Conservation (phyloP, 2,888 invertebrate genomes). For the Choristoneura rosaceana region DNA sequence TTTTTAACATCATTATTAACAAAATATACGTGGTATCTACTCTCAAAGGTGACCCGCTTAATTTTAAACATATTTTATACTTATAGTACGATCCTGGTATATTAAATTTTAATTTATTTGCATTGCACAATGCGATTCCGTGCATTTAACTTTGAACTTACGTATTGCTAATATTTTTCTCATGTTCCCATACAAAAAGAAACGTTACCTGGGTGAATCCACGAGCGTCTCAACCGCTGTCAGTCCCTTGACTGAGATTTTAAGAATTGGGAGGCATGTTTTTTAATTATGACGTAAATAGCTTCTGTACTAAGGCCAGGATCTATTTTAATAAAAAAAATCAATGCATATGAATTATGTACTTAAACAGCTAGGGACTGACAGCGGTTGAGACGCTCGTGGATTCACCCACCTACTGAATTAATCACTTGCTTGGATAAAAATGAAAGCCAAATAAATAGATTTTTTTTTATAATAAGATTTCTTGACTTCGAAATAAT, state of each 20-base stretch:
- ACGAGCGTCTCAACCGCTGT: no score
- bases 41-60: background rate
- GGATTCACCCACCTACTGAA: no score
- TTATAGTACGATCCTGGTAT: background rate
- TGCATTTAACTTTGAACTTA: slow-evolving; percentile 17
- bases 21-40: background rate
- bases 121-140: background rate
- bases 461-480: background rate
- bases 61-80: slow-evolving; percentile 1
- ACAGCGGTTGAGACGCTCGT: no score
- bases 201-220: background rate
- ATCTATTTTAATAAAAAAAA: no score
- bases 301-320: no score
- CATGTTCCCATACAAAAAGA: background rate
- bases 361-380: no score
- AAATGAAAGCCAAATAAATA: background rate
- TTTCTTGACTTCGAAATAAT: background rate
- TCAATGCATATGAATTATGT: no score
- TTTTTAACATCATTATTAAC: no score
- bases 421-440: no score
- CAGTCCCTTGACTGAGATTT: no score
- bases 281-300: no score
- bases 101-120: background rate
- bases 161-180: slow-evolving; percentile 12
- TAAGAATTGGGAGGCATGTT: no score